Evolutionary conservation across 2,888 invertebrate genomes (phyloP), one percentile per base, ranked within the genome.

Genomic region (Neoascia interrupta): DNA sequence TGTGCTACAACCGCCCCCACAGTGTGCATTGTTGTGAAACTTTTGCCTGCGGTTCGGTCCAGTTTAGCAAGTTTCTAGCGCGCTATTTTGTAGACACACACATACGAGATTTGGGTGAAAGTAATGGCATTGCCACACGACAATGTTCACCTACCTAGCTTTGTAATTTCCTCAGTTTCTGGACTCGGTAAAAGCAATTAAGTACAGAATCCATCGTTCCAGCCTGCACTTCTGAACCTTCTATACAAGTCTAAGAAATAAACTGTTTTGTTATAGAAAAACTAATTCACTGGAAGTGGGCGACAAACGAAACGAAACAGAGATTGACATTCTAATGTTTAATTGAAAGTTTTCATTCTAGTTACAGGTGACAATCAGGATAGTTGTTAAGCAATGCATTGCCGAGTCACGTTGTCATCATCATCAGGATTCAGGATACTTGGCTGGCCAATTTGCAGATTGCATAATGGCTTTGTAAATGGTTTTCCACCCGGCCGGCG

Each of bases 301-400:
- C 5, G 5, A 26, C 26, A 34, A 15, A 31, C 56, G 16, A 51
- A 60, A 36, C 18, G 26, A 6, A 58, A 28, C 41, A 49, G 10
- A 37, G 53, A 58, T 51, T 43, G 51, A 19, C 37, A 18, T 11
- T 53, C 41, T 51, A 39, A 53, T 45, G 26, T 47, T 70, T 61
- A 70, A 70, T 70, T 70, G 61, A 31, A 70, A 61, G 61, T 61
- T 13, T 60, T 69, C 60, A 60, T 45, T 70, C 37, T 31, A 51
- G 37, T 36, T 37, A 53, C 15, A 53, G 51, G 53, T 60, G 43
- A 54, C 43, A 66, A 37, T 66, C 37, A 60, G 2, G n/a, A 28
- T 26, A 26, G 13, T 47, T 54, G 45, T 21, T 31, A 16, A 31
- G 45, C 51, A 68, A 41, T 41, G 47, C 31, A 39, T 15, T 47